Percentiles rank a stretch among this genome's conserved stretches.
phyloP scores from a whole-genome alignment of 2,888 invertebrate species.

The Torymus aiolomorphi region DNA sequence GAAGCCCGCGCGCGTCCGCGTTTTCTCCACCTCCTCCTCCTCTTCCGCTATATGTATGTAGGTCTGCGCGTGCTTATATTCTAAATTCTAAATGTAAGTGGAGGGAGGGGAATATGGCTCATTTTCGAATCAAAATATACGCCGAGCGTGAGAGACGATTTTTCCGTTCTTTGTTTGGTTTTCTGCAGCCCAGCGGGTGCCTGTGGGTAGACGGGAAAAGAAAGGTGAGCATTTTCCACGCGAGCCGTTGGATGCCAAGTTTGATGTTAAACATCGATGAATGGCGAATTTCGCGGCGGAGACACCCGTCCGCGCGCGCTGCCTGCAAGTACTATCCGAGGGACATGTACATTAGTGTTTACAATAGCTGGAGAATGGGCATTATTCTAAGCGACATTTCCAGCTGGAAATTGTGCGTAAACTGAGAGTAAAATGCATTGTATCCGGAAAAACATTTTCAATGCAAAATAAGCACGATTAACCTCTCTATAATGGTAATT shows the following conservation, averaged over 20 bases:
- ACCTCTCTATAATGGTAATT: too few species aligned
- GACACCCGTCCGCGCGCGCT: not conserved
- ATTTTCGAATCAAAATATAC: slow-evolving; percentile 44
- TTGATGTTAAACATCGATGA: slow-evolving; percentile 38
- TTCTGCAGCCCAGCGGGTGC: not conserved
- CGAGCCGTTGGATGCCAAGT: slow-evolving; percentile 46
- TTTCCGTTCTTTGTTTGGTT: not conserved
- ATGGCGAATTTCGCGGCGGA: not conserved
- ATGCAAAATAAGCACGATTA: too few species aligned
- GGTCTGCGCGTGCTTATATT: slow-evolving; percentile 16
- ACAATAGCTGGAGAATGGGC: too few species aligned
- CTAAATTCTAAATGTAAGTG: slow-evolving; percentile 43
- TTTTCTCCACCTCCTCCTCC: not conserved
- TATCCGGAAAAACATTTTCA: too few species aligned
- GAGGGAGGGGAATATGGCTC: slow-evolving; percentile 18
- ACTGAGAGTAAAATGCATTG: too few species aligned
- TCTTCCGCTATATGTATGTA: not conserved
- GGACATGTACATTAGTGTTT: too few species aligned
- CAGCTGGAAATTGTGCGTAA: too few species aligned
- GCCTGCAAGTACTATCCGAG: too few species aligned
- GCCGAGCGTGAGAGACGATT: not conserved
- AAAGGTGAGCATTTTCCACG: slow-evolving; percentile 25
- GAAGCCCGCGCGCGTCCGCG: not conserved
- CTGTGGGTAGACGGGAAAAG: not conserved
- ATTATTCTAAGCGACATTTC: too few species aligned